phyloP scores from a whole-genome alignment of 2,888 invertebrate species.

The Limulus polyphemus region DNA sequence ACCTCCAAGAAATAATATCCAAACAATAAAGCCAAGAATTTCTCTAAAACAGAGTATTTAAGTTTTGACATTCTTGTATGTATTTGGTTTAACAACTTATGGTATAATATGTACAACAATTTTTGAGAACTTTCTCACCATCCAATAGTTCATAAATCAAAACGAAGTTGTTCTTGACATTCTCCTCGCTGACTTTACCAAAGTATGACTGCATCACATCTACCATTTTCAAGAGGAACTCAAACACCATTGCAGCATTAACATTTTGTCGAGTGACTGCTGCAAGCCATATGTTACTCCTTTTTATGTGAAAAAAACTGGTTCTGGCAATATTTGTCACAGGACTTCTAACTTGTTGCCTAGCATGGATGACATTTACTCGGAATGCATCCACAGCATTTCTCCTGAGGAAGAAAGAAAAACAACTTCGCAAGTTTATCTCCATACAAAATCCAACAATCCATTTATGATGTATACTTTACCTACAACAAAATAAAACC shows the following conservation, averaged over 20 bases:
- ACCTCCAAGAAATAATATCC: too few species aligned
- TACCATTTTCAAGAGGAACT: slow-evolving; percentile 86
- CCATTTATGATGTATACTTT: too few species aligned
- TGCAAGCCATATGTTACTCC: slow-evolving; percentile 98
- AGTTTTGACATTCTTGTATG: too few species aligned
- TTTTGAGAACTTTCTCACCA: slow-evolving; percentile 46
- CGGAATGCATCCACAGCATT: slow-evolving; percentile 99
- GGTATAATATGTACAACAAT: too few species aligned
- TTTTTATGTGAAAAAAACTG: slow-evolving; percentile 98
- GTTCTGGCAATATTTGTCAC: slow-evolving; percentile 99
- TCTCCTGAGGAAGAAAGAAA: slow-evolving; percentile 42
- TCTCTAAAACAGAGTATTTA: too few species aligned
- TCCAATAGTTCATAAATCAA: slow-evolving; percentile 97
- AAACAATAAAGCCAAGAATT: too few species aligned
- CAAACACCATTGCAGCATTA: slow-evolving; percentile 99
- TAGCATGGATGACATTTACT: slow-evolving; percentile 97
- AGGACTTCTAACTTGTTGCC: slow-evolving; percentile 96
- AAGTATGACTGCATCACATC: slow-evolving; percentile 98
- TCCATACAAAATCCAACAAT: neutral
- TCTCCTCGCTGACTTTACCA: slow-evolving; percentile 98
- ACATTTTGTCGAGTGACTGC: slow-evolving; percentile 99
- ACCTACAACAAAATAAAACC: too few species aligned
- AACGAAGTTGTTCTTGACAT: slow-evolving; percentile 99
- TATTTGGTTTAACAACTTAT: too few species aligned
- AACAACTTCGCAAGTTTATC: neutral